phyloP scores from a whole-genome alignment of 2,797 vertebrate genomes.

The Hippopotamyrus pictus region DNA sequence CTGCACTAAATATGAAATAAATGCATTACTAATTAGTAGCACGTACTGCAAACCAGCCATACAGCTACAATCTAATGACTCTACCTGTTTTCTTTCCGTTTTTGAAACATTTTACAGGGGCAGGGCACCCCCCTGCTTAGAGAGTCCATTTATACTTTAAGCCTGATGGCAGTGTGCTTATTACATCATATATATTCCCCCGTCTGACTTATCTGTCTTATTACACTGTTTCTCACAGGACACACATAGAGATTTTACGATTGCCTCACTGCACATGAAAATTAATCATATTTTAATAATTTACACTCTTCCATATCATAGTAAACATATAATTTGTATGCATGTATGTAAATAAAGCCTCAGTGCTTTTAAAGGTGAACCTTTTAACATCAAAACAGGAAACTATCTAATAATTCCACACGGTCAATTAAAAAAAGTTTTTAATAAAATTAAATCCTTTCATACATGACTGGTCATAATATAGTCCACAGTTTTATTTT shows the following conservation, averaged over 20 bases:
- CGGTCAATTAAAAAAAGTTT: conserved; percentile 3
- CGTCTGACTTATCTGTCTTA: neutral
- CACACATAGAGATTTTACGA: neutral
- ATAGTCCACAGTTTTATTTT: neutral
- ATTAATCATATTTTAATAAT: neutral
- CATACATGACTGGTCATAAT: conserved; percentile 7
- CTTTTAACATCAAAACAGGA: neutral
- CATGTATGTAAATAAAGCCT: neutral
- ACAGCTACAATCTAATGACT: conserved; percentile 24
- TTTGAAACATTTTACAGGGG: neutral
- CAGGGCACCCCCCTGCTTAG: neutral
- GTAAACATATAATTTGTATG: neutral
- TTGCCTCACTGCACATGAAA: neutral
- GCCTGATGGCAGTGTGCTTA: neutral
- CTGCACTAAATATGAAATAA: neutral
- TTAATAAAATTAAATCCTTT: neutral
- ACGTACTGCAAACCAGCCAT: neutral
- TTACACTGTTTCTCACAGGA: neutral
- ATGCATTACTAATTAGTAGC: neutral
- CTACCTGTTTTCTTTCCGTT: neutral
- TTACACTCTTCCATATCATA: neutral
- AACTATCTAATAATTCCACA: neutral
- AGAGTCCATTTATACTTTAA: neutral
- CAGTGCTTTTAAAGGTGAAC: neutral
- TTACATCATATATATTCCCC: neutral